Conservation (phyloP, 1,140 invertebrate genomes). For the Scaptomyza graminum region DNA sequence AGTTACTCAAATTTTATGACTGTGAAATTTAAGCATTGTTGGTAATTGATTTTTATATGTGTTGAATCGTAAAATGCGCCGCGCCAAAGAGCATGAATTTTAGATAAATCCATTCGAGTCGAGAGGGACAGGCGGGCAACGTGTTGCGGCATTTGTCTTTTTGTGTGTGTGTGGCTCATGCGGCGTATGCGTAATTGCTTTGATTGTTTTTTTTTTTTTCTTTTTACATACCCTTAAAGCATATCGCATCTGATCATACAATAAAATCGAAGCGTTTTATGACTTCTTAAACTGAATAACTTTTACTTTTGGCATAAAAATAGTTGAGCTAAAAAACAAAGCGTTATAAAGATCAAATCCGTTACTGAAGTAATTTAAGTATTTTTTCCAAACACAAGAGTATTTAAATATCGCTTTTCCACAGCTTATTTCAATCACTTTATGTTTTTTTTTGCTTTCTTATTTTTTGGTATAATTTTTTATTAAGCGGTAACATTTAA, state of each 20-base stretch:
- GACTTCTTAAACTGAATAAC: neutral
- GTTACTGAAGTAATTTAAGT: neutral
- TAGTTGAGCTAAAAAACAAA: too few relatives aligned
- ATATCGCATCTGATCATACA: neutral
- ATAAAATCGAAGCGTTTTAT: neutral
- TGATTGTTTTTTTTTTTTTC: conserved; percentile 42
- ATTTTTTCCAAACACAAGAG: neutral
- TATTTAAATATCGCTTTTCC: neutral
- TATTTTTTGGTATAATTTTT: conserved; percentile 55
- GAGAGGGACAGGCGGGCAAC: conserved; percentile 39
- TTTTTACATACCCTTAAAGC: neutral
- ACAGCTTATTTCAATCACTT: neutral
- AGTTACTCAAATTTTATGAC: conserved; percentile 74
- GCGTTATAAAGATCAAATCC: too few relatives aligned
- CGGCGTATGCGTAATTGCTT: conserved; percentile 77
- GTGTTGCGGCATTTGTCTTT: conserved; percentile 57
- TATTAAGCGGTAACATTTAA: conserved; percentile 78
- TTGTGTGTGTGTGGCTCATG: conserved; percentile 30
- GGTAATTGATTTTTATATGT: conserved; percentile 82
- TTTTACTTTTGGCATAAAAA: neutral
- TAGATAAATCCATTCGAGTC: conserved; percentile 60
- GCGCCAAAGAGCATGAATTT: conserved; percentile 62
- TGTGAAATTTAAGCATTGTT: conserved; percentile 79
- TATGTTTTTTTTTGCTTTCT: neutral
- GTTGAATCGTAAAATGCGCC: conserved; percentile 75